These are phyloP conservation scores for Drosophila sturtevanti DNA, from an alignment of 1,140 invertebrate species.

Conservation along the genomic window DNA sequence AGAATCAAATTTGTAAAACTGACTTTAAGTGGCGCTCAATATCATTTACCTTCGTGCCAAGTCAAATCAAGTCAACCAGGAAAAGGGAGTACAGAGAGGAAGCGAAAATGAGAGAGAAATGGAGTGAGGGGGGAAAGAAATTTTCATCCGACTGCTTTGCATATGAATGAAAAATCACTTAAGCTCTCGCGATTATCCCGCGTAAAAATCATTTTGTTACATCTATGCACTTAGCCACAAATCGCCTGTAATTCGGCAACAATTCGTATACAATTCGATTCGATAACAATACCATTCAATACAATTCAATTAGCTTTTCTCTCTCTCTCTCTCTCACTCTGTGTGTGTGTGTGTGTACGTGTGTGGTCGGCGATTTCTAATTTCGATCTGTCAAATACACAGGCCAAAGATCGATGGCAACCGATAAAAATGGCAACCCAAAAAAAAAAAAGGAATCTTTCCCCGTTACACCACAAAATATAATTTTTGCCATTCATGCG, in stretches of 20 bases:
- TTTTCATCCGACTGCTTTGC: constrained; percentile 53
- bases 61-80: constrained; percentile 1
- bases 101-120: neutral
- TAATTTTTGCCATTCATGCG: constrained; percentile 73
- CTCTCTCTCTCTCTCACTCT: neutral
- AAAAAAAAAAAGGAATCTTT: constrained; percentile 7
- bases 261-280: constrained; percentile 50
- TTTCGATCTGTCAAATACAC: constrained; percentile 79
- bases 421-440: constrained; percentile 59
- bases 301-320: constrained; percentile 55
- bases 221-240: neutral
- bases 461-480: constrained; percentile 2
- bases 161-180: constrained; percentile 72
- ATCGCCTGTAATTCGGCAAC: constrained; percentile 30
- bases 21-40: constrained; percentile 64
- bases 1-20: constrained; percentile 82
- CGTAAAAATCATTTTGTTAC: constrained; percentile 40
- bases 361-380: constrained; percentile 65
- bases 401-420: constrained; percentile 75
- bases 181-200: constrained; percentile 36
- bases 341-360: neutral
- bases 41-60: constrained; percentile 49
- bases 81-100: neutral
- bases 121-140: neutral
- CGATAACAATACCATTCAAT: constrained; percentile 42